A percentile compares a stretch with the other conserved stretches of the same genome.
These are phyloP conservation scores for Falco biarmicus DNA, from an alignment of 2,797 vertebrate genomes.

Conservation along the genomic window DNA sequence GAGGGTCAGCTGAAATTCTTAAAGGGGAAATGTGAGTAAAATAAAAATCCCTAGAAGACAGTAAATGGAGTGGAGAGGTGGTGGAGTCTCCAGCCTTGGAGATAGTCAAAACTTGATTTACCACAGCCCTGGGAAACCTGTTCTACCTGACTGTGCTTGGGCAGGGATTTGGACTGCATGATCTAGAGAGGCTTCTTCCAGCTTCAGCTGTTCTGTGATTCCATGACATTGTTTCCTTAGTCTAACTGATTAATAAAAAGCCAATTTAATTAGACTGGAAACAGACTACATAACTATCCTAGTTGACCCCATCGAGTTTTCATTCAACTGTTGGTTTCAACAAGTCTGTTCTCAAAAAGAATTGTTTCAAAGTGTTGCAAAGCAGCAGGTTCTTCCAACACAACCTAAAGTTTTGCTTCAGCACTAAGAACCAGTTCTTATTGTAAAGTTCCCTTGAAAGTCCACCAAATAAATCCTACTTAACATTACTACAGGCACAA, in stretches of 20 bases:
- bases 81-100: not conserved
- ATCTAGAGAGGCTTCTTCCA: not conserved
- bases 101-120: not conserved
- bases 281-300: not conserved
- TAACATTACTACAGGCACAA: not conserved
- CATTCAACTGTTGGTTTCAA: not conserved
- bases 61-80: not conserved
- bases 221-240: not conserved
- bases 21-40: not conserved
- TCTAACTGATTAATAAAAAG: not conserved
- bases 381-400: not conserved
- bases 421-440: not conserved
- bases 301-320: not conserved
- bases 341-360: not conserved
- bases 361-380: not conserved
- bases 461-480: not conserved
- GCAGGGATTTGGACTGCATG: not conserved
- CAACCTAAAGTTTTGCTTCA: not conserved
- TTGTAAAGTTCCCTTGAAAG: not conserved
- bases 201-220: not conserved
- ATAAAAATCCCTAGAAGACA: not conserved
- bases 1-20: not conserved
- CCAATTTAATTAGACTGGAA: not conserved
- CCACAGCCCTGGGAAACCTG: not conserved
- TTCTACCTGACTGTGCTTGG: not conserved